Percentiles rank a stretch among this genome's conserved stretches.
phyloP scores from a whole-genome alignment of 1,140 invertebrate genomes.

The Venturia canescens region DNA sequence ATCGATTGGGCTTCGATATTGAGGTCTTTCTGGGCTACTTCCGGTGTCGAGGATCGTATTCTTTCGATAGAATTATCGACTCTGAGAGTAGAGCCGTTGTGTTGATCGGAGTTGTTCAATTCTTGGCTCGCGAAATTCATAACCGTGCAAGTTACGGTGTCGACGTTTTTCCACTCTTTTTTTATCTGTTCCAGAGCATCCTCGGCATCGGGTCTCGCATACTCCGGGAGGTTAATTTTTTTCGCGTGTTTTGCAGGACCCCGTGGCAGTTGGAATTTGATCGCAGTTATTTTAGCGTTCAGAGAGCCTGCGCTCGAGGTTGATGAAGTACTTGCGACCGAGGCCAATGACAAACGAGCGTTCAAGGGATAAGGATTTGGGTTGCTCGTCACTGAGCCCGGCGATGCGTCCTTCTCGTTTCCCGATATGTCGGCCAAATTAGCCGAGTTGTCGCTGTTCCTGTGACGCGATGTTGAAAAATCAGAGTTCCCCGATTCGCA shows the following conservation, averaged over 20 bases:
- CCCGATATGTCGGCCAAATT: conserved; percentile 73
- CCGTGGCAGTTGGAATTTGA: conserved; percentile 63
- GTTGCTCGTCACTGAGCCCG: conserved; percentile 69
- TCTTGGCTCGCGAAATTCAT: conserved; percentile 62
- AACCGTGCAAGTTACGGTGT: conserved; percentile 58
- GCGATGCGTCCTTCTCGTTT: conserved; percentile 70
- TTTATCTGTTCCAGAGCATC: conserved; percentile 57
- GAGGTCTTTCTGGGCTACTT: conserved; percentile 41
- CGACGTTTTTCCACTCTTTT: conserved; percentile 70
- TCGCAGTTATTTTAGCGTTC: conserved; percentile 56
- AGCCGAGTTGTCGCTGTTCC: conserved; percentile 62
- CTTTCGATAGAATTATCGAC: conserved; percentile 51
- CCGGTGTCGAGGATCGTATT: conserved; percentile 67
- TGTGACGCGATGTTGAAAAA: conserved; percentile 48
- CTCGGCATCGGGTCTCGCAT: conserved; percentile 32
- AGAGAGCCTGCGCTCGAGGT: conserved; percentile 66
- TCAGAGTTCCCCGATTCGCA: conserved; percentile 56
- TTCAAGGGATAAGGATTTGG: conserved; percentile 59
- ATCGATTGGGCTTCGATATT: conserved; percentile 13
- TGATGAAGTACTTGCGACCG: conserved; percentile 69
- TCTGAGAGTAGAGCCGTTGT: conserved; percentile 53
- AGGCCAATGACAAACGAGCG: conserved; percentile 65
- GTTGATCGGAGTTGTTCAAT: conserved; percentile 51
- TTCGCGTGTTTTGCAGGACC: conserved; percentile 62
- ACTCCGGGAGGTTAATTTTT: conserved; percentile 46